Evolutionary conservation across 2,888 invertebrate species (phyloP).

Genomic region (Cylindroiulus punctatus): DNA sequence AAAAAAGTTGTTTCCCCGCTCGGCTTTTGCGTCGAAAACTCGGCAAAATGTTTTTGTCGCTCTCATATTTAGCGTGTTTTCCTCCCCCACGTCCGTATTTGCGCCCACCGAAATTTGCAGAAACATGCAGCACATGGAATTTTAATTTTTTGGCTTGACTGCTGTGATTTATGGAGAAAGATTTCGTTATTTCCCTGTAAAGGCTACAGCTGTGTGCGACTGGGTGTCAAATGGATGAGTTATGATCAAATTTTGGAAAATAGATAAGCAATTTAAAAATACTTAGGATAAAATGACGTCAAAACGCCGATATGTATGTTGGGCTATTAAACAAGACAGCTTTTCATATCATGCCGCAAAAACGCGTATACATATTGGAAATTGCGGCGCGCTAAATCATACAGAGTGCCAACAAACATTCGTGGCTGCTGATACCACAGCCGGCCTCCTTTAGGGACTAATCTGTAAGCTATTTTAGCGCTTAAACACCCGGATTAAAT

Average conservation of each 20-base stretch:
- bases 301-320: conserved; percentile 47
- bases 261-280: conserved; percentile 54
- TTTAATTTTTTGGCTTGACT: conserved; percentile 55
- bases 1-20: conserved; percentile 30
- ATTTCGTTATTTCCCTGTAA: conserved; percentile 51
- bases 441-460: not conserved
- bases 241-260: conserved; percentile 55
- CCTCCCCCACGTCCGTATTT: conserved; percentile 12
- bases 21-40: conserved; percentile 4
- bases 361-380: conserved; percentile 42
- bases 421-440: too few relatives aligned
- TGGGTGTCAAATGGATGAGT: conserved; percentile 54
- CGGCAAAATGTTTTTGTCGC: conserved; percentile 35
- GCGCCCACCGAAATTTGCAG: conserved; percentile 48
- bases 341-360: conserved; percentile 45
- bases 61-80: conserved; percentile 16
- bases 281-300: conserved; percentile 47
- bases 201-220: conserved; percentile 49
- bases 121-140: conserved; percentile 54
- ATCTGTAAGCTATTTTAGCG: not conserved
- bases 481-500: not conserved
- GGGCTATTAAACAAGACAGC: conserved; percentile 47
- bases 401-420: conserved; percentile 35
- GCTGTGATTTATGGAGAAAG: conserved; percentile 56
- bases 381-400: not conserved